A percentile compares a stretch with the other conserved stretches of the same genome.
phyloP scores from a whole-genome alignment of 2,888 invertebrate genomes.

The Caenorhabditis sp. region DNA sequence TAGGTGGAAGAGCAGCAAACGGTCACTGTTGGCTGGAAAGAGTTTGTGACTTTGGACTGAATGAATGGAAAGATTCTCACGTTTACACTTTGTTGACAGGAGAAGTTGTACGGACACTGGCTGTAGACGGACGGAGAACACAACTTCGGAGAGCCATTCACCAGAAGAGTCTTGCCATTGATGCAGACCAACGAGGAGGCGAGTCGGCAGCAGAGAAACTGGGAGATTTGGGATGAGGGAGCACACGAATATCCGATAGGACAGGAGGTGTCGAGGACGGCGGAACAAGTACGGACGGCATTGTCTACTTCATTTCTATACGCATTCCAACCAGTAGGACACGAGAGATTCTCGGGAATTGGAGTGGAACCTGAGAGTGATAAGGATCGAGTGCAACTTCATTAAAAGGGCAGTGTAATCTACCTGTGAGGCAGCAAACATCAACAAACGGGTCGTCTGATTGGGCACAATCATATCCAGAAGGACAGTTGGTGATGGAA shows the following conservation, averaged over 20 bases:
- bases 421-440: slow-evolving; percentile 77
- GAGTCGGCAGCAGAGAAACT: slow-evolving; percentile 79
- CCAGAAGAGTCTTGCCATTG: slow-evolving; percentile 64
- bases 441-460: slow-evolving; percentile 71
- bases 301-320: slow-evolving; percentile 66
- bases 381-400: too few species aligned
- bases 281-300: slow-evolving; percentile 63
- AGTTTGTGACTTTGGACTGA: too few species aligned
- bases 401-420: neutral
- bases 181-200: slow-evolving; percentile 73
- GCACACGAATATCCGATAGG: slow-evolving; percentile 74
- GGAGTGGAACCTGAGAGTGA: slow-evolving; percentile 61
- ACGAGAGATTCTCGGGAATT: slow-evolving; percentile 60
- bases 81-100: slow-evolving; percentile 77
- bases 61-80: too few species aligned
- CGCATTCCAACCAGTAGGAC: slow-evolving; percentile 75
- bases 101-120: slow-evolving; percentile 76
- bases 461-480: slow-evolving; percentile 76
- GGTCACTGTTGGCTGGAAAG: slow-evolving; percentile 71
- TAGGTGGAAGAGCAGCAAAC: slow-evolving; percentile 69
- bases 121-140: slow-evolving; percentile 66
- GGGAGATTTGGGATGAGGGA: slow-evolving; percentile 59
- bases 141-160: slow-evolving; percentile 70
- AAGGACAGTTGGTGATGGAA: slow-evolving; percentile 74
- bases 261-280: slow-evolving; percentile 70